These are phyloP conservation scores for Amblyopsis rosae DNA, from an alignment of 2,113 vertebrate species.

Conservation along the genomic window DNA sequence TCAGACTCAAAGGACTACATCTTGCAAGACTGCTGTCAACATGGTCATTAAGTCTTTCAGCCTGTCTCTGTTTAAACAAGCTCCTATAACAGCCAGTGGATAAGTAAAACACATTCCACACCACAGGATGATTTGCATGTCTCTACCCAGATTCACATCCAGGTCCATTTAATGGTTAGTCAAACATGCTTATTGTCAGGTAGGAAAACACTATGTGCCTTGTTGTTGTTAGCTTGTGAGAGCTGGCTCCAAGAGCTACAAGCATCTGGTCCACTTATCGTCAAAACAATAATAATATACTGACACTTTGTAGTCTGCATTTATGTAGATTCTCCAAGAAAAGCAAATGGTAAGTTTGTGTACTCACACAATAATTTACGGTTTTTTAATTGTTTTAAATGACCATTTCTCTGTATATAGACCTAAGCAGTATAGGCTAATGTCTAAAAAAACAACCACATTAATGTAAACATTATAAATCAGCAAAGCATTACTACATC, in stretches of 20 bases:
- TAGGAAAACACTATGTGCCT: slow-evolving; percentile 48
- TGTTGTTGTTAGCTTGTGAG: slow-evolving; percentile 38
- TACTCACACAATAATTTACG: background rate
- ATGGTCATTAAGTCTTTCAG: slow-evolving; percentile 62
- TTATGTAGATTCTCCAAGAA: background rate
- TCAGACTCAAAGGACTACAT: slow-evolving; percentile 50
- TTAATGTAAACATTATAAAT: slow-evolving; percentile 1
- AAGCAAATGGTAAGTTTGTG: background rate
- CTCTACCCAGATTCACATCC: slow-evolving; percentile 37
- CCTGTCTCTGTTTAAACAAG: slow-evolving; percentile 66
- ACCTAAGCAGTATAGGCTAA: background rate
- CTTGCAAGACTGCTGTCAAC: slow-evolving; percentile 71
- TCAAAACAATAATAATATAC: slow-evolving; percentile 1
- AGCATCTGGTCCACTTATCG: slow-evolving; percentile 50
- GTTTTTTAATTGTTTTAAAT: background rate
- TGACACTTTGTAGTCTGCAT: background rate
- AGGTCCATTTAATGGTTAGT: slow-evolving; percentile 55
- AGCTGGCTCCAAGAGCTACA: slow-evolving; percentile 26
- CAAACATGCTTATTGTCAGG: slow-evolving; percentile 52
- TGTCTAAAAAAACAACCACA: background rate
- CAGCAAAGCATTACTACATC: background rate
- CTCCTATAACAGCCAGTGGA: slow-evolving; percentile 47
- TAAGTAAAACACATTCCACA: slow-evolving; percentile 49
- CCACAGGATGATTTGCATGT: slow-evolving; percentile 40
- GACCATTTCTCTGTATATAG: background rate